A percentile compares a stretch with the other conserved stretches of the same genome.
Evolutionary conservation across 2,888 invertebrate species (phyloP).

Genomic region (Apotomis capreana): DNA sequence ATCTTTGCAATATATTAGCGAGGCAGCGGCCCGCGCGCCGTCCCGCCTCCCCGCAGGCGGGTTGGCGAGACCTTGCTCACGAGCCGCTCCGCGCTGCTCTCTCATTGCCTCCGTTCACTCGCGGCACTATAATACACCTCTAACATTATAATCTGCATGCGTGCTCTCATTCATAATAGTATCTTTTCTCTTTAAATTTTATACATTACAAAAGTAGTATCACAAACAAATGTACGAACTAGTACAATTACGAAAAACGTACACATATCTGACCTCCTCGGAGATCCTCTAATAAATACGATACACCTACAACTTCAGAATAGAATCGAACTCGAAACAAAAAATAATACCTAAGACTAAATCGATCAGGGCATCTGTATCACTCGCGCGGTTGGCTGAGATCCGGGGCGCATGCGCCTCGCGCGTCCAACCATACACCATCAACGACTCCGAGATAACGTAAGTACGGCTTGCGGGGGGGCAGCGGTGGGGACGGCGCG

Average conservation of each 20-base stretch:
- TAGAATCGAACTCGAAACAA: constrained; percentile 81
- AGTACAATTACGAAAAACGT: constrained; percentile 81
- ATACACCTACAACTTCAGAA: constrained; percentile 80
- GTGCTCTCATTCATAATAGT: constrained; percentile 77
- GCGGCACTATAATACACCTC: constrained; percentile 62
- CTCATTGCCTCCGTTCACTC: constrained; percentile 64
- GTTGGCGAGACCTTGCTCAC: constrained; percentile 47
- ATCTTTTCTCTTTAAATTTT: constrained; percentile 78
- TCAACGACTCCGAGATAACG: constrained; percentile 69
- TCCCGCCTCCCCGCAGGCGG: constrained; percentile 40
- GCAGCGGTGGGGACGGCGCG: constrained; percentile 63
- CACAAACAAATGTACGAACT: constrained; percentile 84
- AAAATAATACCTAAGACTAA: constrained; percentile 79
- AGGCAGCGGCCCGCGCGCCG: constrained; percentile 29
- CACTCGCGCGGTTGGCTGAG: constrained; percentile 79
- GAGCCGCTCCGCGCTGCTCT: constrained; percentile 51
- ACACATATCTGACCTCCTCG: constrained; percentile 69
- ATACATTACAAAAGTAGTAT: constrained; percentile 84
- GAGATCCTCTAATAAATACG: constrained; percentile 80
- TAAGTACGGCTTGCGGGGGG: constrained; percentile 66
- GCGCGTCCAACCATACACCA: constrained; percentile 62
- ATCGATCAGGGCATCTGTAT: constrained; percentile 76
- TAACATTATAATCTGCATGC: constrained; percentile 71
- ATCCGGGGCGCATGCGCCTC: constrained; percentile 56
- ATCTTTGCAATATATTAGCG: constrained; percentile 73